A percentile compares a stretch with the other conserved stretches of the same genome.
Conservation (phyloP, 2,113 vertebrate species). For the Neogale vison region DNA sequence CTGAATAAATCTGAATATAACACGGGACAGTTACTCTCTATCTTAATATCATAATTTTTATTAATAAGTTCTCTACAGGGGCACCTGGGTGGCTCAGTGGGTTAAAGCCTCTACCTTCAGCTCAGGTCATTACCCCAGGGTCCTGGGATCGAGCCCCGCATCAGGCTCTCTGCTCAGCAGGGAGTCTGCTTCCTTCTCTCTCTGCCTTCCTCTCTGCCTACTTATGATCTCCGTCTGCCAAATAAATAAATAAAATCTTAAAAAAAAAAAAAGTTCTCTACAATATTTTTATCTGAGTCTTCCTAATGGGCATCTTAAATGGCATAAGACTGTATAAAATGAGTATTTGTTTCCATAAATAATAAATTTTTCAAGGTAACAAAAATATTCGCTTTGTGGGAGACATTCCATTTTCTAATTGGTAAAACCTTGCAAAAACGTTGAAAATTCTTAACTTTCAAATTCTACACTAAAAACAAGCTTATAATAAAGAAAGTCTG, state of each 20-base stretch:
- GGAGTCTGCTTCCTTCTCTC: too few species aligned
- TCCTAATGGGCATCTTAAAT: background rate
- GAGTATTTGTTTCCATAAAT: background rate
- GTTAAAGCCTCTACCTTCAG: too few species aligned
- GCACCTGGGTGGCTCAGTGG: too few species aligned
- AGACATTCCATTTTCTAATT: slow-evolving; percentile 13
- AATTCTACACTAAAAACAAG: slow-evolving; percentile 55
- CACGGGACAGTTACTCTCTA: background rate
- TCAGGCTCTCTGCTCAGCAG: too few species aligned
- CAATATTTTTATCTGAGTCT: background rate
- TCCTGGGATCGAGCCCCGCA: too few species aligned
- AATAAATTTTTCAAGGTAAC: background rate
- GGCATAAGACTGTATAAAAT: background rate
- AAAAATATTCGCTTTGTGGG: background rate
- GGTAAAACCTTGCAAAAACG: background rate
- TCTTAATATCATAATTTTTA: background rate
- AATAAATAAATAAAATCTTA: too few species aligned
- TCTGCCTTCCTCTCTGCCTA: too few species aligned
- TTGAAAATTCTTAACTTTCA: slow-evolving; percentile 24
- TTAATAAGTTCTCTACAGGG: background rate
- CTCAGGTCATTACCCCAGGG: too few species aligned
- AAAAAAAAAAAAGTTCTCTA: background rate
- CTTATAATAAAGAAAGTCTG: slow-evolving; percentile 21
- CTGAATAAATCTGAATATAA: background rate
- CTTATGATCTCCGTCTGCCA: too few species aligned